These are phyloP conservation scores for Coranthus polyacanthus DNA, from an alignment of 2,797 vertebrate genomes.

Conservation along the genomic window DNA sequence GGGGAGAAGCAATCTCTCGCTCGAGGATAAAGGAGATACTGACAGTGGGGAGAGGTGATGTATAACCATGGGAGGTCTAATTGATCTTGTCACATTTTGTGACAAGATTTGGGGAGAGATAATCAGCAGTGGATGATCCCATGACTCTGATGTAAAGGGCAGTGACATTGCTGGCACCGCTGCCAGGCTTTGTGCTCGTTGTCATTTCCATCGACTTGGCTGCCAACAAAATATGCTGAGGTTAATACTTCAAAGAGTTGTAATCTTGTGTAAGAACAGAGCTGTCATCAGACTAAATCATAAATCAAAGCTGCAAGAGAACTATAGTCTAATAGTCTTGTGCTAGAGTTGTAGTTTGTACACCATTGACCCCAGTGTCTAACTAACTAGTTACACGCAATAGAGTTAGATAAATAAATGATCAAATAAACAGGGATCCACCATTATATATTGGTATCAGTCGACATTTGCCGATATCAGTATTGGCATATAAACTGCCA, in stretches of 20 bases:
- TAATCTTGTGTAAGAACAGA: background rate
- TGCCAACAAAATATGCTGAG: background rate
- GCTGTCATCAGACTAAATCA: background rate
- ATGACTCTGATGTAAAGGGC: constrained; percentile 3
- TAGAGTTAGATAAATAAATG: too few species aligned
- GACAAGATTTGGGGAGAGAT: constrained; percentile 28
- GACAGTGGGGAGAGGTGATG: background rate
- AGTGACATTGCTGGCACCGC: background rate
- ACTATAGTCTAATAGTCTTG: background rate
- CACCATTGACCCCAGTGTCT: too few species aligned
- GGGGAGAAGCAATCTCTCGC: background rate
- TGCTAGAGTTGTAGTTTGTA: too few species aligned
- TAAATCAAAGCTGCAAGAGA: background rate
- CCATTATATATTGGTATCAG: too few species aligned
- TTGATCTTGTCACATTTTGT: constrained; percentile 48
- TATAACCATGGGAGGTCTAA: constrained; percentile 30
- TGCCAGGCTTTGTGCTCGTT: background rate
- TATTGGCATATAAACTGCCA: too few species aligned
- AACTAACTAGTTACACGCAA: too few species aligned
- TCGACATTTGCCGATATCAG: too few species aligned
- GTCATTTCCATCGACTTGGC: background rate
- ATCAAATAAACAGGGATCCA: too few species aligned
- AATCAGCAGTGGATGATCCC: constrained; percentile 30
- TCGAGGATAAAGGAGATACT: constrained; percentile 5
- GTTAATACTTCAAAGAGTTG: background rate